A percentile compares a stretch with the other conserved stretches of the same genome.
Conservation (phyloP, 64 coral and sea anemone species). For the Cladopsammia gracilis region DNA sequence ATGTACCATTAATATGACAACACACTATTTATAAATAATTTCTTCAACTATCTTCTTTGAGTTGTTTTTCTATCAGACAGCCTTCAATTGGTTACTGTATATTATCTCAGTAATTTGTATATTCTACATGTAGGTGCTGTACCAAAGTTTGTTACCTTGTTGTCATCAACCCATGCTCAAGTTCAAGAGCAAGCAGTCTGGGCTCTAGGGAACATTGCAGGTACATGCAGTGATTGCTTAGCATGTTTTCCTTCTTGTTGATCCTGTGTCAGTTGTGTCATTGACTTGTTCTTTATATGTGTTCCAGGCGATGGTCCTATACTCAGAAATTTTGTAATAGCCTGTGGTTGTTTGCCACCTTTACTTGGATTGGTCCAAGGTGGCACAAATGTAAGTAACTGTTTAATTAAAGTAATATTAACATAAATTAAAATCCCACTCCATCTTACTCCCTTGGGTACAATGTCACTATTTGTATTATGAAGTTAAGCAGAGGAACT, state of each 20-base stretch:
- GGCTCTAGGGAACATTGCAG: conserved; percentile 97
- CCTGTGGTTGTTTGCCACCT: conserved; percentile 72
- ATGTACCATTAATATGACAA: too few relatives aligned
- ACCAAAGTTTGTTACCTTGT: conserved; percentile 81
- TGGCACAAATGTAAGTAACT: conserved; percentile 77
- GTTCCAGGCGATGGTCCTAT: conserved; percentile 84
- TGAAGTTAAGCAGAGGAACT: too few relatives aligned
- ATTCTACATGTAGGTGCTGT: conserved; percentile 71
- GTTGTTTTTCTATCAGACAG: too few relatives aligned
- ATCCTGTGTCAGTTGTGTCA: too few relatives aligned
- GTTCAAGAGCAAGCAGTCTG: conserved; percentile 95
- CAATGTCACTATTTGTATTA: too few relatives aligned
- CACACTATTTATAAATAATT: too few relatives aligned
- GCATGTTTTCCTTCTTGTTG: too few relatives aligned
- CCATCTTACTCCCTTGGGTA: too few relatives aligned
- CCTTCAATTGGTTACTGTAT: neutral
- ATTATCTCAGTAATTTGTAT: neutral
- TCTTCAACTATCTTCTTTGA: too few relatives aligned
- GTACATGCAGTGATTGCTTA: neutral
- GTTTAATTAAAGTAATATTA: neutral
- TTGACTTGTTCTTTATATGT: neutral
- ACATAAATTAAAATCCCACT: too few relatives aligned
- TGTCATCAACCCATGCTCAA: conserved; percentile 83
- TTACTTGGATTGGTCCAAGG: conserved; percentile 82
- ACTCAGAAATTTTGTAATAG: conserved; percentile 88